These are phyloP conservation scores for Leptoteleia sp. DNA, from an alignment of 1,140 invertebrate genomes.

Conservation along the genomic window DNA sequence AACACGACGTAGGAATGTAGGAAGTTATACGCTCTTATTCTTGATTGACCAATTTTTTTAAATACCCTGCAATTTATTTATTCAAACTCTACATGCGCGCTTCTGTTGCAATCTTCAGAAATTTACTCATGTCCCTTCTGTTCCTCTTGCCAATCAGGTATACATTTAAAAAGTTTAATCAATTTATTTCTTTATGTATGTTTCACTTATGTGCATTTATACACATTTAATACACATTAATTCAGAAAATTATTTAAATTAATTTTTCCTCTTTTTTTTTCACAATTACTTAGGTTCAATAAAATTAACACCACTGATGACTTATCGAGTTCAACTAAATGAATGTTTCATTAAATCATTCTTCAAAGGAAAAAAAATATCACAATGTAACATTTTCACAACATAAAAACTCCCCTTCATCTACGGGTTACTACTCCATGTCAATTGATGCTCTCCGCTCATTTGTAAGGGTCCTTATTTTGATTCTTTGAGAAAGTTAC, in stretches of 20 bases:
- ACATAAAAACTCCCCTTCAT: slow-evolving; percentile 29
- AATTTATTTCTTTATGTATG: no score
- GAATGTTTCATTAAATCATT: no score
- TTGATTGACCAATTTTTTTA: slow-evolving; percentile 36
- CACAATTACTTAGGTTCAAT: no score
- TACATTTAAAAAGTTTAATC: no score
- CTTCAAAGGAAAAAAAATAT: not conserved
- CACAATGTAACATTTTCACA: slow-evolving; percentile 21
- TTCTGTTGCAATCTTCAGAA: not conserved
- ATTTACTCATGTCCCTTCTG: not conserved
- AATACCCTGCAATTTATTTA: slow-evolving; percentile 9
- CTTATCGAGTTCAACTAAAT: no score
- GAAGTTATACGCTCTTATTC: slow-evolving; percentile 43
- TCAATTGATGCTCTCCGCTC: slow-evolving; percentile 52
- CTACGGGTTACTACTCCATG: slow-evolving; percentile 17
- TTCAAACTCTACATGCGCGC: not conserved
- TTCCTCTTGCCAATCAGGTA: no score
- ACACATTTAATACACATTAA: no score
- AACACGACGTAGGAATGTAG: slow-evolving; percentile 51
- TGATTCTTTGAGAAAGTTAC: slow-evolving; percentile 56
- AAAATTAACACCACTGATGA: no score
- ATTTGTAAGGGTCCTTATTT: slow-evolving; percentile 55
- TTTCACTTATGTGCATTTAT: no score
- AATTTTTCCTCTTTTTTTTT: no score
- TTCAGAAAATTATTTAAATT: no score